A percentile compares a stretch with the other conserved stretches of the same genome.
Evolutionary conservation across 2,113 vertebrate species (phyloP).

Genomic region (Holacanthus passer): DNA sequence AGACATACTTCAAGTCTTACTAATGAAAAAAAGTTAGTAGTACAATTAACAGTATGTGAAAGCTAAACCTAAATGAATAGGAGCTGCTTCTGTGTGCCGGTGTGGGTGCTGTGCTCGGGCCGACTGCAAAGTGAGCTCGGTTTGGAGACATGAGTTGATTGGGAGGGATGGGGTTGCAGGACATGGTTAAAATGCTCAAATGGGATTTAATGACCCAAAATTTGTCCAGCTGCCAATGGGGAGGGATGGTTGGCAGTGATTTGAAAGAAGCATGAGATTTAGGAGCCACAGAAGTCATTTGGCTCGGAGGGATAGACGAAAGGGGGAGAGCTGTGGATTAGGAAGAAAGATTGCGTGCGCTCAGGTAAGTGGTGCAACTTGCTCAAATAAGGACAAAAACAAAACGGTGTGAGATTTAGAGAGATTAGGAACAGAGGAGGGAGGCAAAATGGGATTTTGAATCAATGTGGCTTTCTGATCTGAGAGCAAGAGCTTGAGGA

Average conservation of each 20-base stretch:
- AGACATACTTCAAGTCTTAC: background rate
- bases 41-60: background rate
- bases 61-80: background rate
- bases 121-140: constrained; percentile 1
- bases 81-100: background rate
- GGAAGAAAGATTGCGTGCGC: constrained; percentile 50
- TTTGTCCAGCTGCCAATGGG: constrained; percentile 66
- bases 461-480: constrained; percentile 49
- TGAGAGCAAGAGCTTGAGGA: constrained; percentile 30
- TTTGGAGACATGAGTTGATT: constrained; percentile 10
- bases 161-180: background rate
- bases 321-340: constrained; percentile 40
- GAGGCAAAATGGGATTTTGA: constrained; percentile 52
- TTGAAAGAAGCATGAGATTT: constrained; percentile 58
- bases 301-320: constrained; percentile 52
- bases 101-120: constrained; percentile 4
- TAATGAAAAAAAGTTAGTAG: background rate
- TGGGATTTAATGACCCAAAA: constrained; percentile 66
- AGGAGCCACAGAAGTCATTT: constrained; percentile 60
- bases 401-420: constrained; percentile 52
- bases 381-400: constrained; percentile 51
- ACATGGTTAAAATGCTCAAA: constrained; percentile 65
- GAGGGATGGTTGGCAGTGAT: constrained; percentile 57
- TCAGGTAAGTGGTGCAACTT: constrained; percentile 59
- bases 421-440: constrained; percentile 45